Conservation (phyloP, 2,888 invertebrate genomes). For the Physocephala rufipes region DNA sequence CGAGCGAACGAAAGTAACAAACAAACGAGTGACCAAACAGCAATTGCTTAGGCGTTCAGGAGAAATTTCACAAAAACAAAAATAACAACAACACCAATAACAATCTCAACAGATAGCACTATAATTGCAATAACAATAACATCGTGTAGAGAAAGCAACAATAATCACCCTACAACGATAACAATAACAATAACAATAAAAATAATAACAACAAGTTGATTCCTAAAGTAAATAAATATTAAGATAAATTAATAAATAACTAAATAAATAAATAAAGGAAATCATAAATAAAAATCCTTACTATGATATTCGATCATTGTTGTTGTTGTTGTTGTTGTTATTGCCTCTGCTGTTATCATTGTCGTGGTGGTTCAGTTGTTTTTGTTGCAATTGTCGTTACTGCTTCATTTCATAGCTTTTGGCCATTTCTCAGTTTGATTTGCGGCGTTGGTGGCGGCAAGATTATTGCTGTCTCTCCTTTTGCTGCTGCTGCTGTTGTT, state of each 20-base stretch:
- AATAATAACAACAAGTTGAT: constrained; percentile 14
- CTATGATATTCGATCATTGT: neutral
- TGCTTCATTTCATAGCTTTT: no score
- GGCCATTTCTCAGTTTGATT: no score
- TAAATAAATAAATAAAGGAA: constrained; percentile 14
- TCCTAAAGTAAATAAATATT: neutral
- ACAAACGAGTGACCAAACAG: neutral
- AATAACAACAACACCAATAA: neutral
- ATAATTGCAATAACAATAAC: neutral
- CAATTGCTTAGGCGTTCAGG: constrained; percentile 7
- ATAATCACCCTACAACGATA: constrained; percentile 11
- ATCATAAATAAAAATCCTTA: neutral
- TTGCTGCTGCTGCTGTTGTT: no score
- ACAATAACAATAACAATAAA: constrained; percentile 4
- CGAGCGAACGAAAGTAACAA: no score
- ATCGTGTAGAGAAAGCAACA: neutral
- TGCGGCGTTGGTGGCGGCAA: no score
- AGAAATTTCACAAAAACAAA: constrained; percentile 27
- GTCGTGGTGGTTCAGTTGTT: neutral
- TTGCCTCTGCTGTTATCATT: constrained; percentile 9
- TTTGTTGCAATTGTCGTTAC: constrained; percentile 22
- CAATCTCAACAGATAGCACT: no score
- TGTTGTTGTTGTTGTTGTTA: constrained; percentile 31
- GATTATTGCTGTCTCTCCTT: no score
- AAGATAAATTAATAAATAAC: constrained; percentile 6